phyloP scores from a whole-genome alignment of 2,888 invertebrate species.

The Yponomeuta evonymella region DNA sequence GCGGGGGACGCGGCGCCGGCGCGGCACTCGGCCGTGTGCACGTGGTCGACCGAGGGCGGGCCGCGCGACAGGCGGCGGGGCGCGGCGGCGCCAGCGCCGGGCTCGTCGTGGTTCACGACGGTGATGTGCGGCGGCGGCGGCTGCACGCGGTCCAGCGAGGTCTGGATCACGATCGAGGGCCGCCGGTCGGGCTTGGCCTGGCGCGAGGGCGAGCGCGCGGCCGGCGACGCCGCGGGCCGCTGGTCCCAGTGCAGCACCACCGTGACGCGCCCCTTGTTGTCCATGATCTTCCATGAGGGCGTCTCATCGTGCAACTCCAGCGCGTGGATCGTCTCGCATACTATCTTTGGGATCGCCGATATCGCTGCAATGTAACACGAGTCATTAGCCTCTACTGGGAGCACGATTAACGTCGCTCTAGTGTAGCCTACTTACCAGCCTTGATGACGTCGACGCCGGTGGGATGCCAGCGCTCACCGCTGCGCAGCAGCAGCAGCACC shows the following conservation, averaged over 20 bases:
- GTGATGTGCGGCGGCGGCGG: constrained; percentile 90
- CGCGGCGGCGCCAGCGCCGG: constrained; percentile 80
- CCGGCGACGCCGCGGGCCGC: constrained; percentile 81
- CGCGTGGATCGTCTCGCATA: constrained; percentile 97
- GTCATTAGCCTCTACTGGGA: not conserved
- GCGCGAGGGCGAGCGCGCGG: constrained; percentile 72
- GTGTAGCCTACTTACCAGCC: constrained; percentile 80
- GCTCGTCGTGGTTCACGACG: constrained; percentile 95
- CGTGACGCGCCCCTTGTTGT: constrained; percentile 97
- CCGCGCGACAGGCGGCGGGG: constrained; percentile 66
- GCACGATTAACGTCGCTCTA: not conserved
- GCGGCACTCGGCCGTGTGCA: constrained; percentile 88
- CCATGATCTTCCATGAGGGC: constrained; percentile 99
- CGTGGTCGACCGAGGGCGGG: constrained; percentile 79
- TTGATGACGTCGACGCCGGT: constrained; percentile 96
- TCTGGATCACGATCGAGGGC: constrained; percentile 84
- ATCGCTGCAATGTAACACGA: constrained; percentile 80
- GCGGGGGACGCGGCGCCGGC: constrained; percentile 79
- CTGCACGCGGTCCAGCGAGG: constrained; percentile 82
- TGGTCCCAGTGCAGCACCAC: constrained; percentile 98
- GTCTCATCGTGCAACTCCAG: constrained; percentile 97
- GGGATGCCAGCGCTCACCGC: constrained; percentile 95
- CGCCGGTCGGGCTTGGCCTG: constrained; percentile 75
- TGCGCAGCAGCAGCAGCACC: constrained; percentile 89
- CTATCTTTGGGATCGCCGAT: constrained; percentile 96